These are phyloP conservation scores for Uloborus plumipes DNA, from an alignment of 2,888 invertebrate genomes.

Conservation along the genomic window DNA sequence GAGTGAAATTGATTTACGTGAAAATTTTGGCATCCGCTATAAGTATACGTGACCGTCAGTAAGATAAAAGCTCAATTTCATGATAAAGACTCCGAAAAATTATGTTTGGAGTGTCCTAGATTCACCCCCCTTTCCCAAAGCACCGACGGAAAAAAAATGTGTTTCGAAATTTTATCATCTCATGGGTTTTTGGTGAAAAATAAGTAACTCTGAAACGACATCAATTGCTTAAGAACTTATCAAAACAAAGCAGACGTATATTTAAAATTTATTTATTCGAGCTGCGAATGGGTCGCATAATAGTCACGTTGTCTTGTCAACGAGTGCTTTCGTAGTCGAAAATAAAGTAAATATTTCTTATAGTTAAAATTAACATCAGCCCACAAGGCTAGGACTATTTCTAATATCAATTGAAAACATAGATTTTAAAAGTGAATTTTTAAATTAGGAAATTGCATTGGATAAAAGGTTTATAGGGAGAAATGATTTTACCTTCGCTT, in stretches of 20 bases:
- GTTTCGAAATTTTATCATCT: constrained; percentile 27
- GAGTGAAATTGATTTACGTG: constrained; percentile 36
- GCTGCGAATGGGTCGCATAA: constrained; percentile 24
- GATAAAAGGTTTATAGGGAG: too few relatives aligned
- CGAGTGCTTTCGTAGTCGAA: too few relatives aligned
- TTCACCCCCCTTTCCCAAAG: not conserved
- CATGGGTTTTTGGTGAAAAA: constrained; percentile 7
- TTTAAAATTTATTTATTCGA: too few relatives aligned
- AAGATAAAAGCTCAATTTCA: constrained; percentile 22
- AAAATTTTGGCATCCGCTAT: constrained; percentile 23
- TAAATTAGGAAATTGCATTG: too few relatives aligned
- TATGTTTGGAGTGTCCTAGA: constrained; percentile 35
- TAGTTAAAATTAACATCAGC: too few relatives aligned
- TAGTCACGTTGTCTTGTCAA: not conserved
- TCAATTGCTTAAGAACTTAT: constrained; percentile 20
- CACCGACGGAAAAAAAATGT: not conserved
- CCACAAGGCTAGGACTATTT: too few relatives aligned
- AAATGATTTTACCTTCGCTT: too few relatives aligned
- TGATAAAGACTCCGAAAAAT: constrained; percentile 16
- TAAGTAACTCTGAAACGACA: not conserved
- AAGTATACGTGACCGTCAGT: constrained; percentile 25
- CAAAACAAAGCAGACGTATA: constrained; percentile 25
- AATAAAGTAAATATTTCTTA: too few relatives aligned
- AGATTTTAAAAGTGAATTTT: too few relatives aligned
- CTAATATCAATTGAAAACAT: too few relatives aligned